A percentile compares a stretch with the other conserved stretches of the same genome.
Conservation (phyloP, 1,140 invertebrate species). For the Hylaeus anthracinus region DNA sequence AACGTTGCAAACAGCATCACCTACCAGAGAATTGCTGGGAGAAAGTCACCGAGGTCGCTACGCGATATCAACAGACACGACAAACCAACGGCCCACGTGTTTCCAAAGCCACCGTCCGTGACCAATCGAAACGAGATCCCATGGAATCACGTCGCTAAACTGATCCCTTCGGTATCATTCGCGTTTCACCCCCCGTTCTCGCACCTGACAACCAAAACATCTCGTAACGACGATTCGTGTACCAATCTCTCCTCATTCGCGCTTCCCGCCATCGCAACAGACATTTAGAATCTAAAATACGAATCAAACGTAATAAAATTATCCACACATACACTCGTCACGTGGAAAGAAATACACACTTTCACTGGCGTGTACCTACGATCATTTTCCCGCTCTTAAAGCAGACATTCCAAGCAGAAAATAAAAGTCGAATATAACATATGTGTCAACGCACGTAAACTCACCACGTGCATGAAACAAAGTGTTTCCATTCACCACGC, state of each 20-base stretch:
- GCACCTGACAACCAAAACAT: background rate
- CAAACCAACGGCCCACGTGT: constrained; percentile 28
- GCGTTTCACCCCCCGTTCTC: background rate
- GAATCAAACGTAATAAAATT: too few relatives aligned
- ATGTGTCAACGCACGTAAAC: too few relatives aligned
- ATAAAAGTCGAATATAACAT: too few relatives aligned
- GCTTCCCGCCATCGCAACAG: background rate
- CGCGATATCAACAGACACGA: background rate
- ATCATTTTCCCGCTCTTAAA: too few relatives aligned
- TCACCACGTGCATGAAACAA: too few relatives aligned
- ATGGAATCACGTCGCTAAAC: background rate
- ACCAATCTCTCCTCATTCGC: background rate
- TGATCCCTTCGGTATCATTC: background rate
- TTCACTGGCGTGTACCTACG: too few relatives aligned
- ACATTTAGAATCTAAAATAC: too few relatives aligned
- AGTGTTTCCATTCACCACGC: too few relatives aligned
- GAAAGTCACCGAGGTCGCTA: constrained; percentile 13
- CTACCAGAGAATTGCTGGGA: background rate
- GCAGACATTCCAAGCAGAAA: too few relatives aligned
- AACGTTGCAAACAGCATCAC: background rate
- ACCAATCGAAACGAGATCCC: background rate
- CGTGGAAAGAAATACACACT: too few relatives aligned
- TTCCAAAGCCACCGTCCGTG: background rate
- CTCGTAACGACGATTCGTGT: background rate
- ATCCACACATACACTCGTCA: too few relatives aligned